Conservation (phyloP, 2,113 vertebrate genomes). For the Hydropotes inermis region DNA sequence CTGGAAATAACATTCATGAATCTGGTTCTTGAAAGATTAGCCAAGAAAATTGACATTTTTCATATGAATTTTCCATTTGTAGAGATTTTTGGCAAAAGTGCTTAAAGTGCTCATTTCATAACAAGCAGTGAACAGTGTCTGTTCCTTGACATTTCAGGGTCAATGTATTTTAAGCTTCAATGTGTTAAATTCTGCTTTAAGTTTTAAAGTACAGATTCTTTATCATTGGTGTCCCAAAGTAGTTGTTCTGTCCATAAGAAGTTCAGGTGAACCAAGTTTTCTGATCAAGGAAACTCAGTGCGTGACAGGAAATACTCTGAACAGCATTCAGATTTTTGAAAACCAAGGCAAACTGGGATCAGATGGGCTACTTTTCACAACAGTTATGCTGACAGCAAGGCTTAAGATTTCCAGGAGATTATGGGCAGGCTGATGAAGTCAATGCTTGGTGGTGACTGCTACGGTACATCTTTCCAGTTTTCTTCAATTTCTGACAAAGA, state of each 20-base stretch:
- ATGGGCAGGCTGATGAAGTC: neutral
- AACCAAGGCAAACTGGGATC: constrained; percentile 4
- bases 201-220: neutral
- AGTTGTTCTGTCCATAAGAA: neutral
- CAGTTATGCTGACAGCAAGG: neutral
- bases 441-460: neutral
- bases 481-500: constrained; percentile 28
- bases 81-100: constrained; percentile 4
- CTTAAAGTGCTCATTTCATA: neutral
- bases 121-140: neutral
- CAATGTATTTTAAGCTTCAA: neutral
- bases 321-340: constrained; percentile 13
- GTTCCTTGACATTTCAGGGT: neutral
- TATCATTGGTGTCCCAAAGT: neutral
- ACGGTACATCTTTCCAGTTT: neutral
- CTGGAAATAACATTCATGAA: constrained; percentile 18
- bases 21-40: neutral
- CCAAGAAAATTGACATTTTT: constrained; percentile 13
- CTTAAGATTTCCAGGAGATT: neutral
- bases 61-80: neutral
- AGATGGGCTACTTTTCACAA: neutral
- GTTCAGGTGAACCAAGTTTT: neutral
- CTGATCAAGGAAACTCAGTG: neutral
- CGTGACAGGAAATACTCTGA: neutral
- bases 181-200: neutral